Percentiles rank a stretch among this genome's conserved stretches.
Conservation (phyloP, 2,797 vertebrate species). For the Sebastes hubbsi region DNA sequence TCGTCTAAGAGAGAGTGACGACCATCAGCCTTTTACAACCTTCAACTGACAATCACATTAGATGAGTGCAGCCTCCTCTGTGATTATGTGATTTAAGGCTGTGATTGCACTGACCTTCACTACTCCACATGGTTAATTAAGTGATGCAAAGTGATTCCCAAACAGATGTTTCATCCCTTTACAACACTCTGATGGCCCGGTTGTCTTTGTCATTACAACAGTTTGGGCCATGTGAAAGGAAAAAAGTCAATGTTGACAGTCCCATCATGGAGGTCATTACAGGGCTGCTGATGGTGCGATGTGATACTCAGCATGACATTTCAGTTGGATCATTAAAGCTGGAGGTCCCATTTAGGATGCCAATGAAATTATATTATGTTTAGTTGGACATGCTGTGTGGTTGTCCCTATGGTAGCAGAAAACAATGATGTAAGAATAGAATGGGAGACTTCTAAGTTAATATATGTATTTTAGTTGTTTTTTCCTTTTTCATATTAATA, state of each 20-base stretch:
- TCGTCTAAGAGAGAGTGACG: constrained; percentile 41
- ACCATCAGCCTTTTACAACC: constrained; percentile 69
- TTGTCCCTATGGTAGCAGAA: neutral
- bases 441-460: neutral
- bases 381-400: neutral
- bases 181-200: constrained; percentile 54
- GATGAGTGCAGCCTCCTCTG: constrained; percentile 45
- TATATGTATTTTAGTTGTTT: neutral
- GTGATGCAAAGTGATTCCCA: constrained; percentile 50
- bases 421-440: neutral
- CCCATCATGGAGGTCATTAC: constrained; percentile 69
- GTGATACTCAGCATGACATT: constrained; percentile 31
- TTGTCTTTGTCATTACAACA: constrained; percentile 52
- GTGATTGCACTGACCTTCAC: constrained; percentile 59
- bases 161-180: constrained; percentile 67
- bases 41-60: constrained; percentile 68
- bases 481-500: neutral
- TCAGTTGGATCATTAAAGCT: constrained; percentile 39
- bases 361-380: constrained; percentile 31
- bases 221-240: constrained; percentile 33
- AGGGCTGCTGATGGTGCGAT: constrained; percentile 47
- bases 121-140: constrained; percentile 62
- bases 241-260: constrained; percentile 76
- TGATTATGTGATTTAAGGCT: constrained; percentile 48
- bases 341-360: constrained; percentile 35